Conservation (phyloP, 2,113 vertebrate genomes). For the Onychostruthus taczanowskii region DNA sequence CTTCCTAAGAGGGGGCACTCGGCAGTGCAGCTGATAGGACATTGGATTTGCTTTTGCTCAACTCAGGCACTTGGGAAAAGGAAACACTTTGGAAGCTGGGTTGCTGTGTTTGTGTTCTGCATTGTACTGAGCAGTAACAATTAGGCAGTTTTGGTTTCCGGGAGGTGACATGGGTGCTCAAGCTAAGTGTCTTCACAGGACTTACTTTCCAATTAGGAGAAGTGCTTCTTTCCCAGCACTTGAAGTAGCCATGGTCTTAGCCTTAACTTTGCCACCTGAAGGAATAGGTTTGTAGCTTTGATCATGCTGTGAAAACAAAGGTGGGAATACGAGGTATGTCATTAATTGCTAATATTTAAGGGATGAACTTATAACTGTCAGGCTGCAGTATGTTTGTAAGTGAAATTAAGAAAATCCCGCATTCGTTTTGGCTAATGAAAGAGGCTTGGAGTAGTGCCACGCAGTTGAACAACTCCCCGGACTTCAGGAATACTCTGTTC, state of each 20-base stretch:
- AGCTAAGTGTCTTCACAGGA: background rate
- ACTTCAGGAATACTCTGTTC: background rate
- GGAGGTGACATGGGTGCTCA: background rate
- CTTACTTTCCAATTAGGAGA: background rate
- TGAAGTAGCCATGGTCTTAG: fast-evolving
- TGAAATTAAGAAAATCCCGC: background rate
- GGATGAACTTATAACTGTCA: background rate
- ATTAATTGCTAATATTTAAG: background rate
- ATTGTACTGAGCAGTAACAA: background rate
- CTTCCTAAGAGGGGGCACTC: background rate
- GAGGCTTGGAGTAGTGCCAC: background rate
- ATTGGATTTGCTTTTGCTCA: background rate
- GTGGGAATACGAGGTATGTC: fast-evolving
- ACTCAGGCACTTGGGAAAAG: background rate
- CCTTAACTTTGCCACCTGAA: background rate
- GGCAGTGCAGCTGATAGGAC: background rate
- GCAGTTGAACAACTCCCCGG: background rate
- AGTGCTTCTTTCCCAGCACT: background rate
- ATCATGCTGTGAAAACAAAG: background rate
- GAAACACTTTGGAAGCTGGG: background rate
- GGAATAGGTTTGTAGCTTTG: background rate
- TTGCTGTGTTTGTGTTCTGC: background rate
- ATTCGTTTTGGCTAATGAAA: background rate
- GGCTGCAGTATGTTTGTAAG: background rate
- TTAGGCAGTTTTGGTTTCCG: background rate